phyloP scores from a whole-genome alignment of 53 echinoderm and acorn worm genomes.

The Crossaster papposus region DNA sequence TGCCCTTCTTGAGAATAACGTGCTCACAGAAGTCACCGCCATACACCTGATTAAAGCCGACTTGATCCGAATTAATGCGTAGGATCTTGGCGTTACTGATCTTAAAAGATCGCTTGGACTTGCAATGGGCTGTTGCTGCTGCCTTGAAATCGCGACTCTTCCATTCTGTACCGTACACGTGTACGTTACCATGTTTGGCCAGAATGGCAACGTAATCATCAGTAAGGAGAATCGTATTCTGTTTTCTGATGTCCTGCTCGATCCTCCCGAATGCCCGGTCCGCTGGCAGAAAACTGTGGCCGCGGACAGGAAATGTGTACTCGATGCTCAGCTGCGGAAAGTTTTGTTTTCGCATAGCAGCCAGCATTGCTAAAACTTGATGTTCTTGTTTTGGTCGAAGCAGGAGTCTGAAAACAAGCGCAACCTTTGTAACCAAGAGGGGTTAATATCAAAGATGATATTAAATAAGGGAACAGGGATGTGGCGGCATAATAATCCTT shows the following conservation, averaged over 20 bases:
- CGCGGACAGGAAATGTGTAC: constrained; percentile 46
- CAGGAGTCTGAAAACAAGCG: constrained; percentile 61
- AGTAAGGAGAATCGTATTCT: constrained; percentile 67
- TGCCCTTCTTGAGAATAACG: constrained; percentile 27
- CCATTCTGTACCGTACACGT: constrained; percentile 53
- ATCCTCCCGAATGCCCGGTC: constrained; percentile 65
- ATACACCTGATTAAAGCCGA: constrained; percentile 27
- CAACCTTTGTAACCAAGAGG: too few relatives aligned
- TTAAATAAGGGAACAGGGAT: too few relatives aligned
- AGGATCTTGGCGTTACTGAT: constrained; percentile 44
- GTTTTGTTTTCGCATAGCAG: neutral
- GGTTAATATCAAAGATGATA: too few relatives aligned
- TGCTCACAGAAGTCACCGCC: constrained; percentile 28
- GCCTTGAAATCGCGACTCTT: constrained; percentile 47
- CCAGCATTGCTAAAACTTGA: constrained; percentile 27
- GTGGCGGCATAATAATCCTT: too few relatives aligned
- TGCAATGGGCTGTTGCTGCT: constrained; percentile 15
- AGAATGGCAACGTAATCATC: constrained; percentile 46
- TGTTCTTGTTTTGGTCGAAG: constrained; percentile 70
- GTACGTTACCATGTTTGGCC: constrained; percentile 33
- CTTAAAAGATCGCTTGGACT: constrained; percentile 48
- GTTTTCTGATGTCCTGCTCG: constrained; percentile 41
- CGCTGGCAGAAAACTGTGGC: constrained; percentile 63
- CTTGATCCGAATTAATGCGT: constrained; percentile 5
- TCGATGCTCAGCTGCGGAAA: constrained; percentile 9